Base-by-base conservation (phyloP, 2,888 invertebrate genomes). In the Caprella mutica region DNA sequence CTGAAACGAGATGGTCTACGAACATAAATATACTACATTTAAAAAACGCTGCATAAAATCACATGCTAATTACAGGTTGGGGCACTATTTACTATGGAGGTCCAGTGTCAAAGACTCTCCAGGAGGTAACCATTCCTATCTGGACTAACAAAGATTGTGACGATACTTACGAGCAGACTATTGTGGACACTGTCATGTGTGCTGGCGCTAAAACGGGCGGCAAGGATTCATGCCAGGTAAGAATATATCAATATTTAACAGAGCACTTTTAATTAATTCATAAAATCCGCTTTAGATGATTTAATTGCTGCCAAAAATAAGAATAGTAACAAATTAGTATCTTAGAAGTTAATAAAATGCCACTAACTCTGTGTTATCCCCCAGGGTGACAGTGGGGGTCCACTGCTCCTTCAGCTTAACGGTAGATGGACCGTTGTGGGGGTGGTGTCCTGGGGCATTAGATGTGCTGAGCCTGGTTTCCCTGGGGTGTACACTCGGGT, bases 311-410 rank as follows among this genome's bases (percentile, higher is more conserved):
- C n/a, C n/a, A n/a, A n/a, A n/a, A n/a, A n/a, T n/a, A n/a, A 17
- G 5, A 19, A n/a, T 19, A n/a, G 4, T 5, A 23, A 19, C 8
- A 2, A 27, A 27, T 23, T 17, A n/a, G n/a, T 14, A 27, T 21
- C 19, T 35, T 26, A 6, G 6, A 43, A 12, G 12, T 43, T 43
- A 12, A 21, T 12, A 8, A 9, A 19, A 9, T 12, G 19, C 14
- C 19, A 4, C 19, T 17, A n/a, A n/a, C 5, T 6, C n/a, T 17
- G 29, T 23, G 30, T 54, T 19, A 42, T 59, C 58, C 71, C 71
- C 1, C 72, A 85, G 85, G 87, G 86, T 9, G 87, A 89, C 72
- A 87, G 84, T 6, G 89, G 89, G 12, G 90, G 90, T 1, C 89
- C 90, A 0, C 72, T 90, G 33, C 77, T 88, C 73, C 77, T 82